Evolutionary conservation across 2,888 invertebrate genomes (phyloP), one percentile per base, ranked within the genome.

Genomic region (Cynaeus angustus): DNA sequence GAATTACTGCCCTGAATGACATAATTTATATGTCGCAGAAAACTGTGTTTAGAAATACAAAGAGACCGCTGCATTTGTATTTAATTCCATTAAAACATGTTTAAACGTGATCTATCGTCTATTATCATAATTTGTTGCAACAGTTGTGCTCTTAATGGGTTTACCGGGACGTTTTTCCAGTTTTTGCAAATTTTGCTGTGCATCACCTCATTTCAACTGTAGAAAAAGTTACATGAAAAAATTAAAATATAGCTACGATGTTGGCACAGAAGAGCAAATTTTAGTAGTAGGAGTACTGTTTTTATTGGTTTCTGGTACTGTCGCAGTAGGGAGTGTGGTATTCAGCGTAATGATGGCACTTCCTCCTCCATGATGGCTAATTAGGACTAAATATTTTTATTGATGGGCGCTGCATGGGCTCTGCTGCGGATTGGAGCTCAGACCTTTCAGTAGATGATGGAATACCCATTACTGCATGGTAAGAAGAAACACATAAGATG

Each of bases 1-100:
- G 73, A 78, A 78, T 77, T 76, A 74, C 74, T 69, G 72, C 69
- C 74, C 75, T 75, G 71, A 73, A 74, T 72, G 68, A 48, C 65
- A 73, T 75, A 70, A 78, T 77, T 76, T 78, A 77, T 77, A 48
- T 72, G 38, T 72, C 56, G 38, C 55, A 67, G 46, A 71, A 67
- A 52, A 62, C 74, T 72, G 62, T 66, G 56, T 76, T 74, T 73
- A 71, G 76, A 74, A 64, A 56, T 33, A 76, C 74, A 76, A 75
- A 76, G 76, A 62, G 46, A 59, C 73, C 74, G 74, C 71, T 69
- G 55, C 55, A 68, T 73, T 74, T 70, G 62, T 71, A 64, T 69
- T 66, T 59, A 68, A 71, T 72, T 59, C 61, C 65, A 70, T 66
- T 65, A 65, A 62, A 68, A 66, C 55, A 55, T 71, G 50, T 71